Evolutionary conservation across 2,888 invertebrate genomes (phyloP), one percentile per base, ranked within the genome.

Genomic region (Melanostoma mellinum): DNA sequence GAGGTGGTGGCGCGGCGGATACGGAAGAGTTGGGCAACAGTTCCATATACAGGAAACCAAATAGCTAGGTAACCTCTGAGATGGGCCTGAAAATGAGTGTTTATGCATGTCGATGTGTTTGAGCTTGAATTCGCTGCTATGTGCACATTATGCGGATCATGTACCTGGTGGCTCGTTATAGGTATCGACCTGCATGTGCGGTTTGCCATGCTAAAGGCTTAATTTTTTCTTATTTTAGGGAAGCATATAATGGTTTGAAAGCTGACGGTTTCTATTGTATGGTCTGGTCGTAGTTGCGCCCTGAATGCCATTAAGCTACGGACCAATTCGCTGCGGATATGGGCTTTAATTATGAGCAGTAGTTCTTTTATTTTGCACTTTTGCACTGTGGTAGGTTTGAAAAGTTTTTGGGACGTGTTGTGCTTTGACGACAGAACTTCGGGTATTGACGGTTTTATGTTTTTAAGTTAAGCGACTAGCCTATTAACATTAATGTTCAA

Each of bases 141-240:
- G 74, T 84, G 79, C 79, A 74, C 74, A 84, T 84, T 79, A 79
- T 84, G 84, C 84, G 79, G 84, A 84, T 84, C 79, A 74, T 84
- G 79, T 79, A 84, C 79, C 84, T 84, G 84, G 71, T 79, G 79
- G 73, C 65, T 74, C 65, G 84, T 78, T 84, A 20, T 20, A 65
- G 63, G 63, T 74, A 78, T 84, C 78, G 78, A 84, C 78, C 78
- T 74, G 78, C 69, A 74, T 84, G 78, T 84, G n/a, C n/a, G 82
- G 78, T 78, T 46, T 74, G 42, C 61, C 68, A 68, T 61, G 42
- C 52, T 46, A 30, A 6, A 20, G n/a, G 4, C 32, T 56, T 38
- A 4, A 10, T 46, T 60, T 72, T 38, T 36, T 46, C 55, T 36
- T 53, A 50, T 30, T 61, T 81, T 42, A 30, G 67, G 60, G 67